A percentile compares a stretch with the other conserved stretches of the same genome.
phyloP scores from a whole-genome alignment of 2,797 vertebrate genomes.

The Taeniopygia guttata region DNA sequence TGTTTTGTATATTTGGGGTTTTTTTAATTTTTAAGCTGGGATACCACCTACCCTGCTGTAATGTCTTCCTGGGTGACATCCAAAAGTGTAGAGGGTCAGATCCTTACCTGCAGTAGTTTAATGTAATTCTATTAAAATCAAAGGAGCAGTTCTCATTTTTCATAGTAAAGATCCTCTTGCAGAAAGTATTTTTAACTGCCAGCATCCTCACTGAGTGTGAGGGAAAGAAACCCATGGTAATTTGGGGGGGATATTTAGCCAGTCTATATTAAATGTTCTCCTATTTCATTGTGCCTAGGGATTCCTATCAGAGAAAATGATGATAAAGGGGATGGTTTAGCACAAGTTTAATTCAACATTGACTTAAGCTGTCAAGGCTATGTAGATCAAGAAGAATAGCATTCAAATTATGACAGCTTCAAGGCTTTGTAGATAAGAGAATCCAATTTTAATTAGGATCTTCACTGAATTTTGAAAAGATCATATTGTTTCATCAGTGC shows the following conservation, averaged over 20 bases:
- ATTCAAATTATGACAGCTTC: background rate
- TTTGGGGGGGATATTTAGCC: background rate
- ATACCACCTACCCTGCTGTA: background rate
- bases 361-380: background rate
- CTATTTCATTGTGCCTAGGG: background rate
- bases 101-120: background rate
- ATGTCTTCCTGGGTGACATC: background rate
- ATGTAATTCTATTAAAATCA: background rate
- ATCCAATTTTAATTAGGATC: conserved; percentile 16
- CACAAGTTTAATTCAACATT: background rate
- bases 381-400: conserved; percentile 13
- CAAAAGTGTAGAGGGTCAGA: background rate
- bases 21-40: background rate
- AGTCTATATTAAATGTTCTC: background rate
- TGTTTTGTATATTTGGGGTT: background rate
- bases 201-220: background rate
- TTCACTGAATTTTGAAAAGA: conserved; percentile 17
- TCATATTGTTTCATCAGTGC: background rate
- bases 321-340: background rate
- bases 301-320: background rate
- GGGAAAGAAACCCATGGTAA: background rate
- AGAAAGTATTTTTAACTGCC: background rate
- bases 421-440: background rate
- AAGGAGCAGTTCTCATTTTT: background rate
- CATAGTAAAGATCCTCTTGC: background rate